A percentile compares a stretch with the other conserved stretches of the same genome.
Conservation (phyloP, 2,113 vertebrate species). For the Tenebrosternarchus preto region DNA sequence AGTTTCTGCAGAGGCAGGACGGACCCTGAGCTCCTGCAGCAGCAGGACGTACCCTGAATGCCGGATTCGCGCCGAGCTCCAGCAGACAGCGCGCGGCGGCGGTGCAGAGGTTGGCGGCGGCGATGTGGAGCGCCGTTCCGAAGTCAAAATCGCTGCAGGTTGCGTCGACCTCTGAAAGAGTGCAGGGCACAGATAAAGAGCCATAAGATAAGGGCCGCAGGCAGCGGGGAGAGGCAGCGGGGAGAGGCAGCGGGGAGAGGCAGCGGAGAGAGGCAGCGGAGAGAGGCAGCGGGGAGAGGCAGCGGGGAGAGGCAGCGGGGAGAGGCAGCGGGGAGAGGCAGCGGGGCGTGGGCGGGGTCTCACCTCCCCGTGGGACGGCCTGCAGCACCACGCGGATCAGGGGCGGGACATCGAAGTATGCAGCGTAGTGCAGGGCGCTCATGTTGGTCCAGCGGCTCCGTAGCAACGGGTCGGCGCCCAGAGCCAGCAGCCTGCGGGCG, state of each 20-base stretch:
- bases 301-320: too few relatives aligned
- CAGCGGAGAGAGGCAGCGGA: too few relatives aligned
- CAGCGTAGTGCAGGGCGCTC: slow-evolving; percentile 96
- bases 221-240: too few relatives aligned
- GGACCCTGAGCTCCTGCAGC: too few relatives aligned
- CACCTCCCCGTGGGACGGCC: slow-evolving; percentile 88
- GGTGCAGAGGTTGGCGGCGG: slow-evolving; percentile 91
- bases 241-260: too few relatives aligned
- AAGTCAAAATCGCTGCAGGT: slow-evolving; percentile 98
- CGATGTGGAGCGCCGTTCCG: slow-evolving; percentile 94
- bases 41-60: slow-evolving; percentile 84
- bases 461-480: slow-evolving; percentile 87
- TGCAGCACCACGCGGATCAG: slow-evolving; percentile 88
- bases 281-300: too few relatives aligned
- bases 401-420: slow-evolving; percentile 96
- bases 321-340: too few relatives aligned
- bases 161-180: slow-evolving; percentile 86
- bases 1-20: too few relatives aligned
- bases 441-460: slow-evolving; percentile 98
- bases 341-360: slow-evolving; percentile 42
- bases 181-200: neutral
- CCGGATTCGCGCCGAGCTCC: slow-evolving; percentile 92
- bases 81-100: slow-evolving; percentile 87
- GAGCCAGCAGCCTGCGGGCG: slow-evolving; percentile 82
- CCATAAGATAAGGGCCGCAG: neutral